Percentiles rank a stretch among this genome's conserved stretches.
Conservation (phyloP, 2,797 vertebrate species). For the Geotrypetes seraphini region DNA sequence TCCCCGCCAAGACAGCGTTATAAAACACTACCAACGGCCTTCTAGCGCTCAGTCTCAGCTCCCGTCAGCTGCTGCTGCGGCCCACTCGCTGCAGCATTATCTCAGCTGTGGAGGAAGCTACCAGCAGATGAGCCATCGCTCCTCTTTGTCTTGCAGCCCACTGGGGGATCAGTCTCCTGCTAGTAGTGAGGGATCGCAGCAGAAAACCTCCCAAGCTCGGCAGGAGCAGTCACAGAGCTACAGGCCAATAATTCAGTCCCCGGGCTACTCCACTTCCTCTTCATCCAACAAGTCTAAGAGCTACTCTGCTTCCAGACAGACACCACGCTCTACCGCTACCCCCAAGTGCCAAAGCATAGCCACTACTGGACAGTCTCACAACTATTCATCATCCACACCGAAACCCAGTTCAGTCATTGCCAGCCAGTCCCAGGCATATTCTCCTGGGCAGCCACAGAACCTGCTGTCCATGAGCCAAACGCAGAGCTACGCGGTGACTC, state of each 20-base stretch:
- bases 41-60: constrained; percentile 71
- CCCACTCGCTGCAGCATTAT: constrained; percentile 87
- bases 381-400: constrained; percentile 64
- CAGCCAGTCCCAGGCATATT: constrained; percentile 60
- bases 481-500: constrained; percentile 28
- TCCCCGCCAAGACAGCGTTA: constrained; percentile 87
- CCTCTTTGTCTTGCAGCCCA: constrained; percentile 77
- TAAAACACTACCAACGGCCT: constrained; percentile 90
- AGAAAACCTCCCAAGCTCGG: constrained; percentile 40
- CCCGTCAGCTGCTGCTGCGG: constrained; percentile 69
- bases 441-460: constrained; percentile 41
- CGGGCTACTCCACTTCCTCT: constrained; percentile 70
- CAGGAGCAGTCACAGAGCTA: constrained; percentile 56
- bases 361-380: constrained; percentile 30
- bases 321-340: constrained; percentile 65
- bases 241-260: constrained; percentile 82
- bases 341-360: constrained; percentile 67
- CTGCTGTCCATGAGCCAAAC: constrained; percentile 26
- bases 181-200: constrained; percentile 35
- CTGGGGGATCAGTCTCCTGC: constrained; percentile 80
- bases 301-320: constrained; percentile 51
- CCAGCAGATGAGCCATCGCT: constrained; percentile 77
- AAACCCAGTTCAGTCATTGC: constrained; percentile 68
- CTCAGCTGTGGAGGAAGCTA: constrained; percentile 81
- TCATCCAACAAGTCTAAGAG: constrained; percentile 74